Base-by-base conservation (phyloP, 2,113 vertebrate species). In the Electrona antarctica region DNA sequence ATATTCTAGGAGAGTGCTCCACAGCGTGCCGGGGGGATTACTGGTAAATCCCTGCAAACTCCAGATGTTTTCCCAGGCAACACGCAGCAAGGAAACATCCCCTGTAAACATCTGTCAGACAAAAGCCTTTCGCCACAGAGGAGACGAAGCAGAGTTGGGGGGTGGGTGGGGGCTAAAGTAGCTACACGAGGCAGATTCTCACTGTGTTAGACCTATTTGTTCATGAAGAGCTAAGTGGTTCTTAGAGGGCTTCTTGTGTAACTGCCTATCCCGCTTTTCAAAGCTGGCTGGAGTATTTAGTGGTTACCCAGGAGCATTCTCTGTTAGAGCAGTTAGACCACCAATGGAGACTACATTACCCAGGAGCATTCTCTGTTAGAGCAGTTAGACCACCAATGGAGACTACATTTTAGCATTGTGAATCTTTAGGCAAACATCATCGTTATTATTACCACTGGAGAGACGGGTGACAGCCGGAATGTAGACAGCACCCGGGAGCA, bases 61-160 rank as follows among this genome's bases (percentile, higher is more conserved):
- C 87, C 90, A 91, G 89, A 92, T 93, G 89, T 91, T 92, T 88
- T 85, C 81, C 80, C 81, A 88, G 85, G 75, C 82, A 76, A 81
- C 73, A 59, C 73, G 41, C 77, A 73, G 85, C 57, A 50, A 83
- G 85, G 73, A 84, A 90, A 86, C 88, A 86, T 73, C 75, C 77
- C 85, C 81, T 88, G 87, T 88, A 90, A 92, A 90, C 91, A 92
- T 90, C 90, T 92, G 91, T 91, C 80, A 85, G 82, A 90, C 90
- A 89, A 89, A 89, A 89, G 79, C 88, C 73, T 74, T 41, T 67
- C 54, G 67, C 72, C 80, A 65, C 80, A 55, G 81, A 77, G 68
- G 74, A 88, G 74, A 87, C 81, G 76, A 71, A 85, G 86, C 85
- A 84, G 75, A 84, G 69, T 6, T 41, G 33, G 33, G 33, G 33